Evolutionary conservation across 64 coral and sea anemone genomes (phyloP), one percentile per base, ranked within the genome.

Genomic region (Stylophora pistillata): DNA sequence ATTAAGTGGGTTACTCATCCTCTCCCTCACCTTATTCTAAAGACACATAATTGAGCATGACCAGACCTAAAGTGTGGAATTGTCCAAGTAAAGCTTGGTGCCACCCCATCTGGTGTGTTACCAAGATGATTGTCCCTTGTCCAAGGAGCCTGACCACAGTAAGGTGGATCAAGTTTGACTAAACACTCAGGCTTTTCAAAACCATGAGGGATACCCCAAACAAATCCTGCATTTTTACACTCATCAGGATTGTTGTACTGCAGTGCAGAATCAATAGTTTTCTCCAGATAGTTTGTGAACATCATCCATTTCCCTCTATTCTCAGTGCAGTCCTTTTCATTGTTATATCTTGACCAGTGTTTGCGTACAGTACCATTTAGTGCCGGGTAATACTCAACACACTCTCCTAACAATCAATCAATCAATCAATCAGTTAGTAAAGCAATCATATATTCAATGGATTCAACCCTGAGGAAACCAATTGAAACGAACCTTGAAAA

Each of bases 61-160:
- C 80, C 84, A 65, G 90, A 93, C 30, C 93, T 93, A 81, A 99
- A 99, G n/a, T 31, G 31, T 15, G 97, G 97, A 21, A 99, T 75
- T 9, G 82, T 92, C 97, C 97, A 99, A 2, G 97, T 99, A 77
- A 95, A 99, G 30, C 88, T 99, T 23, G 95, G 90, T 32, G 93
- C 78, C 9, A 93, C 84, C 66, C 97, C 93, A 15, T 99, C 97
- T 29, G 93, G 90, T 21, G 93, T 91, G 33, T 99, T 95, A 34
- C 97, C 97, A 95, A 99, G 97, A 85, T 99, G 97, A 90, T 99
- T 99, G 58, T 87, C 97, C 63, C 97, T 64, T 54, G 93, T 71
- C 97, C 97, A 99, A 0, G 82, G 87, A 58, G 93, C 93, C 7
- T 85, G 90, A 12, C 95, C 71, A 82, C 97, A 99, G 16, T 95